A percentile compares a stretch with the other conserved stretches of the same genome.
Conservation (phyloP, 2,888 invertebrate genomes). For the Poecilobothrus nobilitatus region DNA sequence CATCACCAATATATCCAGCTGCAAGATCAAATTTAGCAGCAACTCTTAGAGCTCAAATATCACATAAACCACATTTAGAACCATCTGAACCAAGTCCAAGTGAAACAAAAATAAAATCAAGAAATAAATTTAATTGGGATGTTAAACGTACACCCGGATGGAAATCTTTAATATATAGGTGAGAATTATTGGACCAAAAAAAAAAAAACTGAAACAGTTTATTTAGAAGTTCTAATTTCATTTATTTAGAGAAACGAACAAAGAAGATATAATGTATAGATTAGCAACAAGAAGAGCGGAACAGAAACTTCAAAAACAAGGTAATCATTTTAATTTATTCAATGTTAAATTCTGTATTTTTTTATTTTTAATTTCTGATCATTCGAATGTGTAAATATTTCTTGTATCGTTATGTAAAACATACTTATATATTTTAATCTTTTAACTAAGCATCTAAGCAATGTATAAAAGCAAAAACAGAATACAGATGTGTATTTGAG, state of each 20-base stretch:
- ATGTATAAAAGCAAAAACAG: no score
- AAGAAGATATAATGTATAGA: conserved; percentile 37
- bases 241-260: conserved; percentile 36
- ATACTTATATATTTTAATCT: no score
- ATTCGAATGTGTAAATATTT: no score
- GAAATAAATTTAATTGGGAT: conserved; percentile 40
- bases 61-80: conserved; percentile 36
- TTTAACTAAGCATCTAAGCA: no score
- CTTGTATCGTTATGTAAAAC: no score
- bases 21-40: conserved; percentile 42
- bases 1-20: conserved; percentile 40
- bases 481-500: no score
- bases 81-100: conserved; percentile 31
- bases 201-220: no score
- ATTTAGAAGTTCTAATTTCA: no score
- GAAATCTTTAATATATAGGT: conserved; percentile 40
- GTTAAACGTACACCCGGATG: conserved; percentile 43
- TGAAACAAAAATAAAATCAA: conserved; percentile 26
- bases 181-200: conserved; percentile 15
- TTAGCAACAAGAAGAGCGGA: conserved; percentile 42
- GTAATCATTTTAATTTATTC: neutral
- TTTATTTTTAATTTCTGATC: no score
- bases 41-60: conserved; percentile 38
- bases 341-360: no score
- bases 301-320: conserved; percentile 36